phyloP scores from a whole-genome alignment of 2,113 vertebrate species.

The Hippocampus guttulatus region DNA sequence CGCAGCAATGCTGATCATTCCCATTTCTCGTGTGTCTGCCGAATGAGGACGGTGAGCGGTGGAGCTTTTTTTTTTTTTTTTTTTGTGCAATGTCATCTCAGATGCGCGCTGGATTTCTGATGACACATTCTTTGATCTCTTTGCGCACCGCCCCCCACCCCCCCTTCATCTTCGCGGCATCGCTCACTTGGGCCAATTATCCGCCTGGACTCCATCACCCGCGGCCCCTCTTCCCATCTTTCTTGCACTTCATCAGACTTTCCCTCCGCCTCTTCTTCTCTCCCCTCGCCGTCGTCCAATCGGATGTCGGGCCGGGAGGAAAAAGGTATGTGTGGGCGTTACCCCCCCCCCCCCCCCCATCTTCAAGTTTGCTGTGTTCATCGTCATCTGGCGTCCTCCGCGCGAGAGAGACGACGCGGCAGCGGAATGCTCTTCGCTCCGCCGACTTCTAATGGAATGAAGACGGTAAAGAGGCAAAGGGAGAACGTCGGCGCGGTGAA shows the following conservation, averaged over 20 bases:
- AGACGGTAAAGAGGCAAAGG: background rate
- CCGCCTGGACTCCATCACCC: slow-evolving; percentile 27
- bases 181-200: slow-evolving; percentile 19
- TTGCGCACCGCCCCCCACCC: slow-evolving; percentile 11
- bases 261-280: background rate
- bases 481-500: background rate
- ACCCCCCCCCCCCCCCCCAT: background rate
- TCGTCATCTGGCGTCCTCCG: slow-evolving; percentile 1
- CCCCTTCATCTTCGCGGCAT: background rate
- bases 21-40: background rate
- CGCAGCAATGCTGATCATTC: background rate
- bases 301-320: background rate
- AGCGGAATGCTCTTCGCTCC: background rate
- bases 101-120: background rate
- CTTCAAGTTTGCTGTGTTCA: background rate
- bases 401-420: background rate
- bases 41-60: background rate
- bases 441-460: background rate
- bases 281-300: background rate
- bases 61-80: background rate
- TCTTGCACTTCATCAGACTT: slow-evolving; percentile 26
- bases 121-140: background rate
- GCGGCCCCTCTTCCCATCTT: slow-evolving; percentile 21
- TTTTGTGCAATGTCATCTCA: background rate
- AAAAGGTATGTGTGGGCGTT: background rate